Percentiles rank a stretch among this genome's conserved stretches.
Evolutionary conservation across 2,113 vertebrate species (phyloP).

Genomic region (Arenaria interpres): DNA sequence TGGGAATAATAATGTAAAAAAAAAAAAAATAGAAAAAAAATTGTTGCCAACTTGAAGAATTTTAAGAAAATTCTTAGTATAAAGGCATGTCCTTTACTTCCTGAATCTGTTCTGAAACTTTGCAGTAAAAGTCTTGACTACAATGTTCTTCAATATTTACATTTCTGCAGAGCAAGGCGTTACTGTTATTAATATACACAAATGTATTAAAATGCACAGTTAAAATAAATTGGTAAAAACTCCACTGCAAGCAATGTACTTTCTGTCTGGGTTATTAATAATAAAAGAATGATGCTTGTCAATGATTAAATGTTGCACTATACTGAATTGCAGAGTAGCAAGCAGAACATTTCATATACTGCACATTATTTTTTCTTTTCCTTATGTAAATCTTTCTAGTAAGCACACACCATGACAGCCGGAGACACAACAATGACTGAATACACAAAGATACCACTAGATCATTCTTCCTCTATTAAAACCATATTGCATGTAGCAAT

Average conservation of each 20-base stretch:
- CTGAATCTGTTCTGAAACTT: background rate
- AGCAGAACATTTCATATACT: background rate
- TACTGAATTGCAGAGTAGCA: background rate
- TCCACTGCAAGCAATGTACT: background rate
- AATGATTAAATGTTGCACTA: slow-evolving; percentile 25
- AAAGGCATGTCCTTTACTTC: background rate
- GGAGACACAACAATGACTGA: background rate
- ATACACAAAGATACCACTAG: background rate
- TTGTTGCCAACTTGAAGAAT: background rate
- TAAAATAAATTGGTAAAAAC: background rate
- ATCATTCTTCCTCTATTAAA: slow-evolving; percentile 53
- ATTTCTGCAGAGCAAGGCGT: slow-evolving; percentile 17
- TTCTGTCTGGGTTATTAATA: slow-evolving; percentile 7
- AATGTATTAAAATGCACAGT: background rate
- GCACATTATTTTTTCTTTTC: background rate
- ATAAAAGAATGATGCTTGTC: background rate
- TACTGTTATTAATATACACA: background rate
- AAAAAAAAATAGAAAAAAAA: background rate
- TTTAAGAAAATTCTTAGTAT: background rate
- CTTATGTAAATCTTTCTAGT: slow-evolving; percentile 23
- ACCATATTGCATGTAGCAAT: slow-evolving; percentile 7
- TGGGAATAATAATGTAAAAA: background rate
- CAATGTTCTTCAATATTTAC: background rate
- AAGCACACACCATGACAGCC: slow-evolving; percentile 1
- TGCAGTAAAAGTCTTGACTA: background rate